phyloP scores from a whole-genome alignment of 2,797 vertebrate genomes.

The Scleropages formosus region DNA sequence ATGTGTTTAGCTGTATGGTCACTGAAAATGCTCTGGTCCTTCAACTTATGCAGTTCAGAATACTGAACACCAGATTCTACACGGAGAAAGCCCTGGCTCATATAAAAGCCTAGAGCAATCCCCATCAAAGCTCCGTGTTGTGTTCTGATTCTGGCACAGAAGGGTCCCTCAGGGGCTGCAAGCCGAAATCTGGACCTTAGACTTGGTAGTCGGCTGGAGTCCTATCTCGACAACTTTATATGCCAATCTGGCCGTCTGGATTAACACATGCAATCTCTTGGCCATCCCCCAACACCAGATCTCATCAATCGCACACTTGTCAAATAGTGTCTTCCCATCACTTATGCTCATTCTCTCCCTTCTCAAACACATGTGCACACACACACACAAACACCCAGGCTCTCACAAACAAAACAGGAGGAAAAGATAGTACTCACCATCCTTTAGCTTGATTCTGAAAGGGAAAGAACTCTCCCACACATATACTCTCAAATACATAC shows the following conservation, averaged over 20 bases:
- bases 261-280: background rate
- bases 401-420: background rate
- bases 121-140: too few relatives aligned
- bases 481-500: background rate
- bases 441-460: conserved; percentile 8
- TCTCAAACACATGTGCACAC: background rate
- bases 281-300: background rate
- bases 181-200: too few relatives aligned
- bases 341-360: background rate
- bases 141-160: too few relatives aligned
- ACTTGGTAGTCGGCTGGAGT: too few relatives aligned
- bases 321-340: background rate
- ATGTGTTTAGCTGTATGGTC: too few relatives aligned
- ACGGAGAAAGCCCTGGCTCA: too few relatives aligned
- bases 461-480: background rate
- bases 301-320: background rate
- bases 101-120: too few relatives aligned
- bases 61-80: too few relatives aligned
- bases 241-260: background rate
- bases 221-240: background rate
- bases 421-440: conserved; percentile 22
- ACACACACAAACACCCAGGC: background rate
- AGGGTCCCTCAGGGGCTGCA: too few relatives aligned
- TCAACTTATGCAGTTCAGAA: too few relatives aligned
- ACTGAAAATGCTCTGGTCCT: too few relatives aligned